A percentile compares a stretch with the other conserved stretches of the same genome.
Conservation (phyloP, 2,113 vertebrate species). For the Zootoca vivipara region DNA sequence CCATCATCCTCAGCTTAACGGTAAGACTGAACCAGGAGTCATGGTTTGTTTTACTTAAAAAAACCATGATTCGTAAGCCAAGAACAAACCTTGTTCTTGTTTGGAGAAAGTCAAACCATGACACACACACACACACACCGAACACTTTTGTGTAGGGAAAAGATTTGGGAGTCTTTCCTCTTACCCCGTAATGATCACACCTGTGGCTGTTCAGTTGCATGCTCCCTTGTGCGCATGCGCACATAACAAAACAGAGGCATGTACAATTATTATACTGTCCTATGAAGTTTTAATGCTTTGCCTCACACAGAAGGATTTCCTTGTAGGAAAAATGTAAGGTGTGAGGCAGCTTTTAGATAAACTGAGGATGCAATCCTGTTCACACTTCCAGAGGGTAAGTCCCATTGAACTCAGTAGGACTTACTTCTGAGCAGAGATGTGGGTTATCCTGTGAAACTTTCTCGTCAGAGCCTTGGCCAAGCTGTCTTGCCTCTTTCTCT, state of each 20-base stretch:
- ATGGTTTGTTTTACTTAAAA: too few relatives aligned
- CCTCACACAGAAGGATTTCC: background rate
- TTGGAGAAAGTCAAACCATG: background rate
- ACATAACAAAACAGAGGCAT: background rate
- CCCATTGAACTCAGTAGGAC: background rate
- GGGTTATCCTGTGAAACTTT: constrained; percentile 4
- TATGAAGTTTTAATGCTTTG: background rate
- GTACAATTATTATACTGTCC: background rate
- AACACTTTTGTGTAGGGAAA: background rate
- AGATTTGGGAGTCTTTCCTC: background rate
- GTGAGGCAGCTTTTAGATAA: background rate
- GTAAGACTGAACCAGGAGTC: too few relatives aligned
- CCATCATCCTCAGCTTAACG: too few relatives aligned
- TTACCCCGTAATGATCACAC: background rate
- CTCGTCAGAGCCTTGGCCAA: background rate
- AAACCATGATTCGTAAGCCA: background rate
- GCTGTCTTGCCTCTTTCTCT: background rate
- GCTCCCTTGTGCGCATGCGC: background rate
- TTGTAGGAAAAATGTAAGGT: background rate
- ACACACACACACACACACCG: background rate
- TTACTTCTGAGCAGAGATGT: background rate
- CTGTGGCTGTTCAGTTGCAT: background rate
- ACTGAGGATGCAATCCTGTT: constrained; percentile 1
- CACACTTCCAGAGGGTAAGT: background rate
- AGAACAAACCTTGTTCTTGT: background rate